These are phyloP conservation scores for Potamilus streckersoni DNA, from an alignment of 1,140 invertebrate genomes.

Conservation along the genomic window DNA sequence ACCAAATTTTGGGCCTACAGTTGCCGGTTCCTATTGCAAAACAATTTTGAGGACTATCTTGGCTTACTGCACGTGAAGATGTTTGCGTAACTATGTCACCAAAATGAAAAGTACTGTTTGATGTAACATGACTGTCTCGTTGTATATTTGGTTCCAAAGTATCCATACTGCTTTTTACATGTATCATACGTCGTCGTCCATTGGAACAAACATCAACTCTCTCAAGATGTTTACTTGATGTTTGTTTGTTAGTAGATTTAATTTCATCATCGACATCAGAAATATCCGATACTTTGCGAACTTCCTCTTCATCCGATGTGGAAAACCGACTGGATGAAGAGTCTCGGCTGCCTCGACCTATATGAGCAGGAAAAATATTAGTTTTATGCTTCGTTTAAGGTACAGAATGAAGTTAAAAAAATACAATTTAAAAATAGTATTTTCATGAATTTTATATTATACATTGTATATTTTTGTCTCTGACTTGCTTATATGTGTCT, in stretches of 20 bases:
- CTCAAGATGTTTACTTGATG: not conserved
- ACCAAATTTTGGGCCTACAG: conserved; percentile 26
- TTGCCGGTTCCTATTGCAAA: not conserved
- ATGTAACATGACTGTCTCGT: not conserved
- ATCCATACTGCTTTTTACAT: not conserved
- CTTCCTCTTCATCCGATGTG: conserved; percentile 27
- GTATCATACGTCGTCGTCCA: conserved; percentile 2
- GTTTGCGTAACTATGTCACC: conserved; percentile 1
- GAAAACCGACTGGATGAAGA: not conserved
- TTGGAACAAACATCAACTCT: not conserved
- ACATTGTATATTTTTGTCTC: not conserved
- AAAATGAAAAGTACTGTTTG: not conserved
- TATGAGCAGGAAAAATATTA: not conserved
- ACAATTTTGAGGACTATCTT: not conserved
- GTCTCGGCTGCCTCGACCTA: conserved; percentile 6
- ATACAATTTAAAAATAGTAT: not conserved
- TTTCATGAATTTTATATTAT: not conserved
- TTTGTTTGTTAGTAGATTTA: not conserved
- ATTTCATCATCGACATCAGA: conserved; percentile 26
- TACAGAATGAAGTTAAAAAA: not conserved
- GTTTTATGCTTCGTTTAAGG: not conserved
- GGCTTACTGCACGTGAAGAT: not conserved
- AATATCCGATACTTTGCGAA: conserved; percentile 36
- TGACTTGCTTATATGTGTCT: no score
- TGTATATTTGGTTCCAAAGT: not conserved